These are phyloP conservation scores for Pantala flavescens DNA, from an alignment of 1,140 invertebrate species.

Conservation along the genomic window DNA sequence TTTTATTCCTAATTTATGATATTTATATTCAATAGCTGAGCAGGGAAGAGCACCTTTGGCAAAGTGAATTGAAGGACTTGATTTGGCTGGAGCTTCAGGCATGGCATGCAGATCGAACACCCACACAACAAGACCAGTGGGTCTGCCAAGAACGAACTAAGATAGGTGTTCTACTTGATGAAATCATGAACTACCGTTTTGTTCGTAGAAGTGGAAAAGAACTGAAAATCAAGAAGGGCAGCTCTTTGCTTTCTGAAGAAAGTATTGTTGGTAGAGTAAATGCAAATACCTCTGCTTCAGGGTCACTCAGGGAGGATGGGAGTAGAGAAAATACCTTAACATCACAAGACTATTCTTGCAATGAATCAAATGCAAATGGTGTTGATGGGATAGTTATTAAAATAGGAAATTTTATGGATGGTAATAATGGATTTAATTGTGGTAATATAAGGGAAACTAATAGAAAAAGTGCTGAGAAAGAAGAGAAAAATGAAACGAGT, in stretches of 20 bases:
- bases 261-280: neutral
- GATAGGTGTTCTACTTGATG: constrained; percentile 55
- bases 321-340: neutral
- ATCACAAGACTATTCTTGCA: neutral
- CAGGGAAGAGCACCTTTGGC: constrained; percentile 72
- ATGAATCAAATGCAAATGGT: neutral
- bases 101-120: constrained; percentile 57
- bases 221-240: constrained; percentile 3
- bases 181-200: constrained; percentile 65
- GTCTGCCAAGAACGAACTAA: constrained; percentile 59
- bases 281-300: neutral
- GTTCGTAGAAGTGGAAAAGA: constrained; percentile 10
- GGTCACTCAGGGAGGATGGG: neutral
- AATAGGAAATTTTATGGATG: neutral
- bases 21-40: constrained; percentile 48
- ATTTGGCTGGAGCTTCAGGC: constrained; percentile 86
- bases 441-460: neutral
- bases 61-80: constrained; percentile 76
- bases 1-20: neutral
- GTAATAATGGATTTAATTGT: too few relatives aligned
- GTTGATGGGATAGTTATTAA: too few relatives aligned
- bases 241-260: neutral
- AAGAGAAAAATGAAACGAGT: constrained; percentile 24
- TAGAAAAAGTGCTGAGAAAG: neutral
- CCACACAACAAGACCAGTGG: constrained; percentile 63